Percentiles rank a stretch among this genome's conserved stretches.
Conservation (phyloP, 2,113 vertebrate species). For the Leuciscus idus region DNA sequence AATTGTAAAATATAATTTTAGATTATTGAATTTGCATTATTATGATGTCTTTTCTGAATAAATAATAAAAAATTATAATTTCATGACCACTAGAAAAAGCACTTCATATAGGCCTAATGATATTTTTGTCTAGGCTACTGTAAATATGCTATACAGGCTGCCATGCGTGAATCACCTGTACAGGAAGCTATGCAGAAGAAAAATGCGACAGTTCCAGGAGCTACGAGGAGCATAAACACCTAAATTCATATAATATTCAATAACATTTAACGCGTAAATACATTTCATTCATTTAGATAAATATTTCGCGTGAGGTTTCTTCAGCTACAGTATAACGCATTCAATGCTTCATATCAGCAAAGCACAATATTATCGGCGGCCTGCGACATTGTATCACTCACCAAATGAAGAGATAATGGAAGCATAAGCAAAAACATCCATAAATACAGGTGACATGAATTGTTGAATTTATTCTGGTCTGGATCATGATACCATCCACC, state of each 20-base stretch:
- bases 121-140: not conserved
- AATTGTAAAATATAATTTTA: not conserved
- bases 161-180: conserved; percentile 65
- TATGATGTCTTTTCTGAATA: too few species aligned
- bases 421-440: conserved; percentile 93
- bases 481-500: conserved; percentile 97
- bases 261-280: too few species aligned
- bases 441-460: conserved; percentile 94
- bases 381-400: conserved; percentile 73
- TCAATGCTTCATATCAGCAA: not conserved
- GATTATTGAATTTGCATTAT: not conserved
- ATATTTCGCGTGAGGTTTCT: not conserved
- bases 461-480: conserved; percentile 94
- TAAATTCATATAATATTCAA: not conserved
- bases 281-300: not conserved
- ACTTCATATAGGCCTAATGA: not conserved
- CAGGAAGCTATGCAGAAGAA: conserved; percentile 63
- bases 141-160: conserved; percentile 44
- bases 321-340: conserved; percentile 7
- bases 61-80: not conserved
- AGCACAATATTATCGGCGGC: not conserved
- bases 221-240: not conserved
- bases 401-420: conserved; percentile 91
- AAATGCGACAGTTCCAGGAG: conserved; percentile 72
- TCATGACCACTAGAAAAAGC: not conserved